Evolutionary conservation across 1,140 invertebrate genomes (phyloP).

Genomic region (Drosophila nigrodunni): DNA sequence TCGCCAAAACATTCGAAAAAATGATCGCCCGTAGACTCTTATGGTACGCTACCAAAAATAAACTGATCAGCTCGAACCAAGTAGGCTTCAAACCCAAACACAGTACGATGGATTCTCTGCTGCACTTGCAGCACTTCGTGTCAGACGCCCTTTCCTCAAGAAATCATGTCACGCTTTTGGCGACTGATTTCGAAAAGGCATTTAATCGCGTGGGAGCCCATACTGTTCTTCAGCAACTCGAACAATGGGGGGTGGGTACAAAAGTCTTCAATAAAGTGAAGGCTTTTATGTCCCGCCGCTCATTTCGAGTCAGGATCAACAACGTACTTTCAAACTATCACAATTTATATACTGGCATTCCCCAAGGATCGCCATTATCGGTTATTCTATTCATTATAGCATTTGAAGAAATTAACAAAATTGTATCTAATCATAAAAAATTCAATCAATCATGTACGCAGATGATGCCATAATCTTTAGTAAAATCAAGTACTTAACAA

Average conservation of each 20-base stretch:
- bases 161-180: constrained; percentile 2
- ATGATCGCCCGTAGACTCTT: constrained; percentile 30
- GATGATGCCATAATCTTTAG: constrained; percentile 20
- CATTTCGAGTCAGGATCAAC: constrained; percentile 9
- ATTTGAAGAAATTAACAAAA: constrained; percentile 22
- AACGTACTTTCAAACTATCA: constrained; percentile 7
- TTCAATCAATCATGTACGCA: constrained; percentile 11
- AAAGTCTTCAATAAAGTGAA: neutral
- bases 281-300: constrained; percentile 1
- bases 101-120: constrained; percentile 33
- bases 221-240: constrained; percentile 31
- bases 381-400: constrained; percentile 10
- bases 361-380: constrained; percentile 5
- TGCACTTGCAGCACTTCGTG: constrained; percentile 30
- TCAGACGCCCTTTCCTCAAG: constrained; percentile 10
- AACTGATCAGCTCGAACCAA: constrained; percentile 30
- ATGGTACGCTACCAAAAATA: constrained; percentile 29
- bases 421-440: constrained; percentile 4
- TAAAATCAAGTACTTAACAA: neutral
- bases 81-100: constrained; percentile 38
- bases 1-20: constrained; percentile 39
- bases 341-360: neutral
- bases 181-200: constrained; percentile 34
- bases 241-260: constrained; percentile 4
- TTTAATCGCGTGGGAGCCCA: constrained; percentile 33